phyloP scores from a whole-genome alignment of 2,113 vertebrate genomes.

The Symphodus melops region DNA sequence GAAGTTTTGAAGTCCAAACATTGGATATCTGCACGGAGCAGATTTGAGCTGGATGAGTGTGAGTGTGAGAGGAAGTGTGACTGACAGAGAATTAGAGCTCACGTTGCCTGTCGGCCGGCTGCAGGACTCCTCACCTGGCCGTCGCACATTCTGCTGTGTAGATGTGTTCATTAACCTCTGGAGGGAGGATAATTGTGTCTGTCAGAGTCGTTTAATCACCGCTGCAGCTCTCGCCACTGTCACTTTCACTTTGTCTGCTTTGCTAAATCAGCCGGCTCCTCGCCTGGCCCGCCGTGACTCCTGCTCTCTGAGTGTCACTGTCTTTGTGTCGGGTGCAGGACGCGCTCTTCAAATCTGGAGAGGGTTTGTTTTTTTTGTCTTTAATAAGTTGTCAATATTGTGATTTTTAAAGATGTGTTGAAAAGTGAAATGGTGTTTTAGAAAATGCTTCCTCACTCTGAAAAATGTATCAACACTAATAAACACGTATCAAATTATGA shows the following conservation, averaged over 20 bases:
- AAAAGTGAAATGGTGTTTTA: no score
- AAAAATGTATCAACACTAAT: no score
- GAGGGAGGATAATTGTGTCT: constrained; percentile 79
- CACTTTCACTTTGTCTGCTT: constrained; percentile 71
- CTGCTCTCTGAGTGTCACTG: constrained; percentile 18
- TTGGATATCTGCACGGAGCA: background rate
- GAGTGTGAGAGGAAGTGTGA: background rate
- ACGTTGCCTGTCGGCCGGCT: constrained; percentile 7
- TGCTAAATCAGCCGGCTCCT: constrained; percentile 50
- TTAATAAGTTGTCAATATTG: background rate
- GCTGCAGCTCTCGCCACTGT: constrained; percentile 56
- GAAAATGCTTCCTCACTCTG: no score
- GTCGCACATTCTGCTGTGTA: constrained; percentile 67
- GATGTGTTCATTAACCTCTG: constrained; percentile 81
- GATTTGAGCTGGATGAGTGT: background rate
- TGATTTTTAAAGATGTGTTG: constrained; percentile 80
- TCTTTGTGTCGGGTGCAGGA: background rate
- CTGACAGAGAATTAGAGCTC: constrained; percentile 27
- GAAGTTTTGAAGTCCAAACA: background rate
- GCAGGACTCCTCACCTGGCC: constrained; percentile 48
- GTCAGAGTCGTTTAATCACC: constrained; percentile 80
- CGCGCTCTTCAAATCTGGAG: background rate
- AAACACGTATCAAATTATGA: no score
- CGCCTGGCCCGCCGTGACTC: constrained; percentile 22
- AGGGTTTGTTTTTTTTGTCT: background rate